Evolutionary conservation across 2,113 vertebrate species (phyloP).

Genomic region (Sander lucioperca): DNA sequence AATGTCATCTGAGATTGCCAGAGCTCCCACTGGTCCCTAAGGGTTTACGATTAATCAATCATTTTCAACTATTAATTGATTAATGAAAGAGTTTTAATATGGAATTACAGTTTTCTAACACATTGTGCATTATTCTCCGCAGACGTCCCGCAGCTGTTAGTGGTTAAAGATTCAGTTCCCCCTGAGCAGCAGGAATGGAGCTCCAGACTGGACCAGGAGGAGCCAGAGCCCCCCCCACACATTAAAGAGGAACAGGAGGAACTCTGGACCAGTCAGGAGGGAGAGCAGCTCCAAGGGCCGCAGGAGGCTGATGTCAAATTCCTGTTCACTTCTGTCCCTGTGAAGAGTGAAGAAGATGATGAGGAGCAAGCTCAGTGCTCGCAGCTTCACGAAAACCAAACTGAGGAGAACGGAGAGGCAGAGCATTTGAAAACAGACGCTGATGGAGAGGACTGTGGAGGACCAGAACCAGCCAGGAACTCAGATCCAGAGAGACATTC

Average conservation of each 20-base stretch:
- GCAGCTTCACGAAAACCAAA: background rate
- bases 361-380: background rate
- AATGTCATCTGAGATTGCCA: too few relatives aligned
- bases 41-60: too few relatives aligned
- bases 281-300: background rate
- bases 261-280: background rate
- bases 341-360: background rate
- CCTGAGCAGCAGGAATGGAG: background rate
- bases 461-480: background rate
- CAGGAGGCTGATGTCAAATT: background rate
- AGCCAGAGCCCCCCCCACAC: background rate
- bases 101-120: background rate
- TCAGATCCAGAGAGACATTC: background rate
- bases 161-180: accelerated
- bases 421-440: background rate
- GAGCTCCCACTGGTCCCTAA: too few relatives aligned
- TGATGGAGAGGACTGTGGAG: background rate
- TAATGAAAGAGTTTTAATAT: too few relatives aligned
- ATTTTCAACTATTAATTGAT: too few relatives aligned
- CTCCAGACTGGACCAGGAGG: background rate
- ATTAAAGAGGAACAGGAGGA: slow-evolving; percentile 19
- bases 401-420: background rate
- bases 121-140: background rate
- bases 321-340: background rate
- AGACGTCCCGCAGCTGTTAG: background rate